A percentile compares a stretch with the other conserved stretches of the same genome.
phyloP scores from a whole-genome alignment of 1,140 invertebrate genomes.

The Rhagoletis pomonella region DNA sequence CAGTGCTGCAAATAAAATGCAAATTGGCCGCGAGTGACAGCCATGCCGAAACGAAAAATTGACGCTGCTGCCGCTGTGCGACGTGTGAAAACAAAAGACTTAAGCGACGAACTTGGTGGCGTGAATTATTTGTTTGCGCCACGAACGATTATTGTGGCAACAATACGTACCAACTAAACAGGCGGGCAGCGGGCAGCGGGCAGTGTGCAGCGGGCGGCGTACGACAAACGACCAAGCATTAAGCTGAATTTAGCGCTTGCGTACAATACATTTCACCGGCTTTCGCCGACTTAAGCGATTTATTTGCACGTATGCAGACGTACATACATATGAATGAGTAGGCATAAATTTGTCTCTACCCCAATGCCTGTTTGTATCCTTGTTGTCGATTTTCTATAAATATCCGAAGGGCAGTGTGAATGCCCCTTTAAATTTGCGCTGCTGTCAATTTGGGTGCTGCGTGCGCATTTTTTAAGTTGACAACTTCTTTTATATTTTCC shows the following conservation, averaged over 20 bases:
- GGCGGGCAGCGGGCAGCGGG: neutral
- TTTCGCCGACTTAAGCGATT: constrained; percentile 26
- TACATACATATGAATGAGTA: too few species aligned
- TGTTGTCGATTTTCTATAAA: constrained; percentile 2
- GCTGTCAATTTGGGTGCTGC: neutral
- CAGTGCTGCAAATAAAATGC: neutral
- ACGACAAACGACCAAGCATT: neutral
- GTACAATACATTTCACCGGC: neutral
- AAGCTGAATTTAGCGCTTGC: neutral
- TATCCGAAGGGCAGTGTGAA: constrained; percentile 27
- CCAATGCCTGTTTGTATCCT: neutral
- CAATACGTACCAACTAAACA: neutral
- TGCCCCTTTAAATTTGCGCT: constrained; percentile 38
- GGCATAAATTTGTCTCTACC: constrained; percentile 11
- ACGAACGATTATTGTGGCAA: constrained; percentile 14
- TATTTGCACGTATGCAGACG: neutral
- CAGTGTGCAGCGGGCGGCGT: too few species aligned
- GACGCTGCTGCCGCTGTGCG: neutral
- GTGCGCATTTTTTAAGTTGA: constrained; percentile 28
- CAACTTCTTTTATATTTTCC: constrained; percentile 41
- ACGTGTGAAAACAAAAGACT: constrained; percentile 63
- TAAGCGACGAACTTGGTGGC: constrained; percentile 63
- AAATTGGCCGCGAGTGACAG: neutral
- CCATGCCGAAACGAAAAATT: neutral
- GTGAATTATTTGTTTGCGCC: constrained; percentile 32